Evolutionary conservation across 2,797 vertebrate genomes (phyloP).

Genomic region (Chaunax sp.): DNA sequence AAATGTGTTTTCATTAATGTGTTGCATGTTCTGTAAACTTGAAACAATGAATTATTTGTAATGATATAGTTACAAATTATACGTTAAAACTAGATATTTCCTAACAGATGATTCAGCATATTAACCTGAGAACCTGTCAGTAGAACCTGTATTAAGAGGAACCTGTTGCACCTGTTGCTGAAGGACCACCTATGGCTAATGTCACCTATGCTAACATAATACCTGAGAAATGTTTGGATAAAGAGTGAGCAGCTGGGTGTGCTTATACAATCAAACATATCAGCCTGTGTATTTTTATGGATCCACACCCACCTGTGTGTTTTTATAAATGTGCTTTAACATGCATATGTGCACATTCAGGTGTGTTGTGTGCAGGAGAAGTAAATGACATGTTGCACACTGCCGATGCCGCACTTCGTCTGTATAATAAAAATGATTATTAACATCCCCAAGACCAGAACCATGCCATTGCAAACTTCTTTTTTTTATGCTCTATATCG

Average conservation of each 20-base stretch:
- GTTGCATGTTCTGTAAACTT: too few species aligned
- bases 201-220: constrained; percentile 43
- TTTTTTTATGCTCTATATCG: constrained; percentile 32
- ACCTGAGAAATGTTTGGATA: constrained; percentile 56
- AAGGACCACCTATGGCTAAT: too few species aligned
- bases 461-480: constrained; percentile 71
- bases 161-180: not conserved
- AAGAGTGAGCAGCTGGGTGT: constrained; percentile 35
- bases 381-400: constrained; percentile 36
- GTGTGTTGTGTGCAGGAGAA: constrained; percentile 35
- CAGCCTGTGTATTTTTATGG: constrained; percentile 22
- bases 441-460: constrained; percentile 82
- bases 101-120: not conserved
- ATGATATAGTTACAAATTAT: not conserved
- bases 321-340: constrained; percentile 12
- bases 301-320: constrained; percentile 27
- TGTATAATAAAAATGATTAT: constrained; percentile 70
- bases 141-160: too few species aligned
- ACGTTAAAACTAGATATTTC: not conserved
- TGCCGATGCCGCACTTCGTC: constrained; percentile 46
- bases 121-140: not conserved
- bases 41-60: too few species aligned
- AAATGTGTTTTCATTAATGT: not conserved
- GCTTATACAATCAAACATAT: not conserved
- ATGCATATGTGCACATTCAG: constrained; percentile 22